Conservation (phyloP, 2,888 invertebrate species). For the Tanypteryx hageni region DNA sequence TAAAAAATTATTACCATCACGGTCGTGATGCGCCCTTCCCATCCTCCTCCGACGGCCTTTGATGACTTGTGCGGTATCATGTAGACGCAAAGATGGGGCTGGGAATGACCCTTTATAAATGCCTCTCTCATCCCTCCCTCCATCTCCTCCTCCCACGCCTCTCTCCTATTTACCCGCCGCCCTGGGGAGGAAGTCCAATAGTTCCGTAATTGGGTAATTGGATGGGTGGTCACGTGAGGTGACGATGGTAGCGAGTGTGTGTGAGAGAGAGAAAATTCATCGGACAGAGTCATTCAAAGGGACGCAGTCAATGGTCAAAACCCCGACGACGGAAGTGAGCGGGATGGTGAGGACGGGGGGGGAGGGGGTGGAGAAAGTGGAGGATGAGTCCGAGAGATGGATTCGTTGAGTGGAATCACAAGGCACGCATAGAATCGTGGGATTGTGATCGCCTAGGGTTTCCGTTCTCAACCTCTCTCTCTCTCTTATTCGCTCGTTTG, state of each 20-base stretch:
- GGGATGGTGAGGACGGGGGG: background rate
- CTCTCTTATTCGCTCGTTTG: no score
- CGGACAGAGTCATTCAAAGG: background rate
- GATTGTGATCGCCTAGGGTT: no score
- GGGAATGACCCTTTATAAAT: background rate
- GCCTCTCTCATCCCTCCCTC: background rate
- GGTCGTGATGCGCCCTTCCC: no score
- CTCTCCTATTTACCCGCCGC: background rate
- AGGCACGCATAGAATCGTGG: no score
- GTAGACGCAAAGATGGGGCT: background rate
- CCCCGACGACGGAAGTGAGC: background rate
- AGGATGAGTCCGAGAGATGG: background rate
- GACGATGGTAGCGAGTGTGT: background rate
- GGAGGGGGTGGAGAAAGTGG: background rate
- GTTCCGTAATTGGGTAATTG: constrained; percentile 58
- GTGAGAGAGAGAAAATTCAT: constrained; percentile 8
- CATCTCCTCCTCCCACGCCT: background rate
- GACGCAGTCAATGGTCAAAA: background rate
- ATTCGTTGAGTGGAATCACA: background rate
- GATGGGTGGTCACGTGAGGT: constrained; percentile 31
- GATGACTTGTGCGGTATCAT: background rate
- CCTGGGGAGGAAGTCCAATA: constrained; percentile 22
- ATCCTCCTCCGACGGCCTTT: background rate
- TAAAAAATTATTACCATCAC: background rate
- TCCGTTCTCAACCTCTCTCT: no score